These are phyloP conservation scores for Neoascia interrupta DNA, from an alignment of 2,888 invertebrate genomes.

Conservation along the genomic window DNA sequence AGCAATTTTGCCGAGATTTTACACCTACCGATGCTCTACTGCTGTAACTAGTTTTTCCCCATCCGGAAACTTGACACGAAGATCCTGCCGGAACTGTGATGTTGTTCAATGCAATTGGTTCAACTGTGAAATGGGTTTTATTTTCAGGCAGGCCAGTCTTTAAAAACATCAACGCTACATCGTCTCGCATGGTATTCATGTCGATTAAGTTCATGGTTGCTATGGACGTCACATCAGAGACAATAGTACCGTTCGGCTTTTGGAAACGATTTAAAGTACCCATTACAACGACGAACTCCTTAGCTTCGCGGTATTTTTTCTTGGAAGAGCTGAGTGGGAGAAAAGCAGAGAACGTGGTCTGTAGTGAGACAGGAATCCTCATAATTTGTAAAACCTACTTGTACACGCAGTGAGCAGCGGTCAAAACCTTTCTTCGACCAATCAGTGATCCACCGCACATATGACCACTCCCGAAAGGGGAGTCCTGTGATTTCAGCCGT, in stretches of 20 bases:
- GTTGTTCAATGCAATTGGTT: conserved; percentile 72
- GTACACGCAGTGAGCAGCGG: conserved; percentile 77
- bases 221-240: conserved; percentile 74
- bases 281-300: conserved; percentile 77
- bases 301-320: conserved; percentile 74
- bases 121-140: conserved; percentile 72
- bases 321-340: conserved; percentile 70
- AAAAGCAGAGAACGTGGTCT: neutral
- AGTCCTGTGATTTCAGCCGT: conserved; percentile 73
- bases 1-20: neutral
- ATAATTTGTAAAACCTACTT: conserved; percentile 73
- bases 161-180: conserved; percentile 76
- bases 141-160: conserved; percentile 71
- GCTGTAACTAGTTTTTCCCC: conserved; percentile 74
- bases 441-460: conserved; percentile 77
- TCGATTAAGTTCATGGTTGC: conserved; percentile 74
- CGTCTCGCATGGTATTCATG: conserved; percentile 75
- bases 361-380: neutral
- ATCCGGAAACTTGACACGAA: conserved; percentile 76
- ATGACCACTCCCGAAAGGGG: conserved; percentile 75
- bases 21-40: neutral
- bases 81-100: conserved; percentile 70
- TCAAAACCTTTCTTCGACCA: conserved; percentile 75
- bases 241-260: conserved; percentile 74
- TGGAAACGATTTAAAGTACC: conserved; percentile 76